Conservation (phyloP, 2,888 invertebrate species). For the Pantelozetes paolii region DNA sequence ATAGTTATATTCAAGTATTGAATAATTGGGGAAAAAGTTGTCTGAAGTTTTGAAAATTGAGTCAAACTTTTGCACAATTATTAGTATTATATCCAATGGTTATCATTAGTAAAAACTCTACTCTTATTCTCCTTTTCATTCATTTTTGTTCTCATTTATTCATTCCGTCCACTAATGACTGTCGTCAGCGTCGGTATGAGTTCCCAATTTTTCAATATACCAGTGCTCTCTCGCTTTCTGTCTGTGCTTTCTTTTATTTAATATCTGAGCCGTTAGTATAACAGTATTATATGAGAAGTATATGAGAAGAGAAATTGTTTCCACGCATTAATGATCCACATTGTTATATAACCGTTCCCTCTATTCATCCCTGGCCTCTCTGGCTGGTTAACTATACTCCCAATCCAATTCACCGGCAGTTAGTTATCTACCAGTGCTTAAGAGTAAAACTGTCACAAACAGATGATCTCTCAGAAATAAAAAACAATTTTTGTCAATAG, state of each 20-base stretch:
- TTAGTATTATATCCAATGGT: too few species aligned
- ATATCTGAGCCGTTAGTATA: slow-evolving; percentile 4
- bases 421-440: not conserved
- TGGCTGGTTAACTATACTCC: not conserved
- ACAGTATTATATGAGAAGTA: slow-evolving; percentile 14
- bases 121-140: too few species aligned
- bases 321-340: slow-evolving; percentile 10
- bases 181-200: not conserved
- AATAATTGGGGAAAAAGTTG: too few species aligned
- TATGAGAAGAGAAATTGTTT: slow-evolving; percentile 21
- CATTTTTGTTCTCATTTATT: slow-evolving; percentile 15
- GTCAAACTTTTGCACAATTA: too few species aligned
- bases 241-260: slow-evolving; percentile 10
- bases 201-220: not conserved
- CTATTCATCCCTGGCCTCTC: not conserved
- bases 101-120: too few species aligned
- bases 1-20: too few species aligned
- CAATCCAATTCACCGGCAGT: slow-evolving; percentile 5
- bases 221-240: too few species aligned
- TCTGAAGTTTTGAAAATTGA: too few species aligned
- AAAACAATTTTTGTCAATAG: not conserved
- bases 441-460: slow-evolving; percentile 20
- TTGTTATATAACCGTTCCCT: slow-evolving; percentile 10
- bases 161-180: slow-evolving; percentile 19
- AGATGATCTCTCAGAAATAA: slow-evolving; percentile 14